Base-by-base conservation (phyloP, 2,888 invertebrate genomes). In the Perdita meconis region DNA sequence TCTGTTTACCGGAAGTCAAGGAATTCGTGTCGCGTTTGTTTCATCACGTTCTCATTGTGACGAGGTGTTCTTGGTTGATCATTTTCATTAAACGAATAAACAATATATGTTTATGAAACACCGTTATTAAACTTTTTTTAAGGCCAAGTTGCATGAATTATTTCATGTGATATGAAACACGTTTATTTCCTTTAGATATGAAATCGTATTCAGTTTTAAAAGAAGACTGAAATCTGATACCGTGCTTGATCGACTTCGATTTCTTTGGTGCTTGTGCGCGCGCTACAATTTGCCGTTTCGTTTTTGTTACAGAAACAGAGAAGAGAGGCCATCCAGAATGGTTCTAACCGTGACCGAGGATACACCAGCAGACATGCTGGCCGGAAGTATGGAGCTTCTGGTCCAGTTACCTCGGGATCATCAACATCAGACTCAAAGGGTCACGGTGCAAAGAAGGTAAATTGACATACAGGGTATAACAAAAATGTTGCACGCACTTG, bases 311-410 rank as follows among this genome's bases (percentile, higher is more conserved):
- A 92, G 92, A 69, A 87, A 81, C 81, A 87, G 89, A 87, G 90
- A 90, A 86, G 89, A 90, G 84, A 90, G 89, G 59, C 86, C 89
- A 84, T 89, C 90, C 78, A 90, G 87, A 83, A 92, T 92, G 92
- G 92, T 90, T 83, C 86, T 92, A 80, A 92, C 92, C 85, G 94
- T 95, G 90, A 95, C 95, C 78, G 95, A 95, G 91, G 95, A 95
- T 91, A 95, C 95, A 56, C 95, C 95, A 78, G 94, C 95, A 74
- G 95, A 95, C 91, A 94, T 95, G 94, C 93, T 95, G 90, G 94
- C 95, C 82, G 95, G 95, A 81, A 94, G 94, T 89, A 95, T 95
- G 95, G 95, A 95, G 89, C 93, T 95, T 76, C 93, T 94, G 82
- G 95, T 95, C 76, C 94, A 95, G 86, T 93, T 95, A 81, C 95